Evolutionary conservation across 2,113 vertebrate genomes (phyloP).

Genomic region (Xenus cinereus): DNA sequence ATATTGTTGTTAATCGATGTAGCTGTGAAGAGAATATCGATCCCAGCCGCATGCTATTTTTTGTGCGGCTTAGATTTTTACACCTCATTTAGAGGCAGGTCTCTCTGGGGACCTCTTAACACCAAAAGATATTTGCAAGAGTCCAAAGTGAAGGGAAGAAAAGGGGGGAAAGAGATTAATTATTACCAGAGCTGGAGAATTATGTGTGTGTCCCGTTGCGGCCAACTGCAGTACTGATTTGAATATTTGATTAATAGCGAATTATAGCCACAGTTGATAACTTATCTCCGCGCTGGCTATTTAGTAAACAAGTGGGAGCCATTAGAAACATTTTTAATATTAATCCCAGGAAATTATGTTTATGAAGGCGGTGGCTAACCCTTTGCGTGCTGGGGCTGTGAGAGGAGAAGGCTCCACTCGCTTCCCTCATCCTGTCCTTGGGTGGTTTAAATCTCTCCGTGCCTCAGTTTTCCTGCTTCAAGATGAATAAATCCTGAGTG

Average conservation of each 20-base stretch:
- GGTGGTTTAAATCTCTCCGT: not conserved
- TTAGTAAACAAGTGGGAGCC: constrained; percentile 53
- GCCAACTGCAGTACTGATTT: constrained; percentile 61
- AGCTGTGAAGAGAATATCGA: constrained; percentile 80
- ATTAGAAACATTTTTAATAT: constrained; percentile 26
- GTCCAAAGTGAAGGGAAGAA: constrained; percentile 31
- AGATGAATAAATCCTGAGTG: not conserved
- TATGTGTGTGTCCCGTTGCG: constrained; percentile 10
- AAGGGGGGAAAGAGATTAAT: constrained; percentile 43
- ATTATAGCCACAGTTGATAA: constrained; percentile 56
- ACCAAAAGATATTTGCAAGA: constrained; percentile 74
- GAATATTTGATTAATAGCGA: constrained; percentile 79
- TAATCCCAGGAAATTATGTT: constrained; percentile 51
- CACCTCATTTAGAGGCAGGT: constrained; percentile 78
- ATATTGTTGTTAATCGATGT: constrained; percentile 84
- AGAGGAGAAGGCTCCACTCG: fast-evolving
- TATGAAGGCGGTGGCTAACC: not conserved
- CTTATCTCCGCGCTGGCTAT: constrained; percentile 34
- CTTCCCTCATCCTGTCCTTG: not conserved
- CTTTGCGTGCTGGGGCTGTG: not conserved
- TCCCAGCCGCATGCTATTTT: constrained; percentile 66
- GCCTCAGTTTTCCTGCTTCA: not conserved
- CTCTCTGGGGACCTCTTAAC: constrained; percentile 79
- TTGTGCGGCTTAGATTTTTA: constrained; percentile 79
- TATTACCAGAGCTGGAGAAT: constrained; percentile 37